Conservation (phyloP, 2,113 vertebrate species). For the Archocentrus centrarchus region DNA sequence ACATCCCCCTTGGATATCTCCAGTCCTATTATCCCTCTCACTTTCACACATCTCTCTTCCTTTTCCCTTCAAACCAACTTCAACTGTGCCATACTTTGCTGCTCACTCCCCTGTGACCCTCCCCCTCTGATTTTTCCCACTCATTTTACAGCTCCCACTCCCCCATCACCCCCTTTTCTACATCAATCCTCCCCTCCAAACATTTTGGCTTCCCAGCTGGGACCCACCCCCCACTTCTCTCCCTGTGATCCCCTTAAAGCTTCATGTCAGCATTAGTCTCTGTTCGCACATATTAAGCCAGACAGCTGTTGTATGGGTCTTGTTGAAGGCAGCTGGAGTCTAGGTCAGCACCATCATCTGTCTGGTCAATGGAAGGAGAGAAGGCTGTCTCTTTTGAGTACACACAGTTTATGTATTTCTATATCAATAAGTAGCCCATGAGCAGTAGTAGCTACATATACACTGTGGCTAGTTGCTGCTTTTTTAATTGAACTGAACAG, state of each 20-base stretch:
- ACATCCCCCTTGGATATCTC: constrained; percentile 23
- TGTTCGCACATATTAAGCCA: constrained; percentile 56
- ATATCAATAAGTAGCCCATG: not conserved
- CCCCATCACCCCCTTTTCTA: constrained; percentile 7
- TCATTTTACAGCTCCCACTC: constrained; percentile 47
- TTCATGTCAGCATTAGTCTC: constrained; percentile 65
- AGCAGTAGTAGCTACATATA: not conserved
- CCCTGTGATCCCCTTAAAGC: constrained; percentile 68
- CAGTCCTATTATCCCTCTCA: constrained; percentile 25
- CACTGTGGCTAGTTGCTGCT: not conserved
- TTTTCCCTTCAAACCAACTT: constrained; percentile 5
- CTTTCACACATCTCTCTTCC: not conserved
- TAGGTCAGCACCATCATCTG: constrained; percentile 63
- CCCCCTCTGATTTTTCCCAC: constrained; percentile 9
- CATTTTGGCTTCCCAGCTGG: constrained; percentile 26
- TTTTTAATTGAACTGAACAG: not conserved
- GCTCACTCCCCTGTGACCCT: constrained; percentile 33
- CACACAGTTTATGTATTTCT: not conserved
- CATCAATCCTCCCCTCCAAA: constrained; percentile 43
- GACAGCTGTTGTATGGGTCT: constrained; percentile 42
- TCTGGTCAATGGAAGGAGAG: constrained; percentile 19
- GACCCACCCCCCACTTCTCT: constrained; percentile 32
- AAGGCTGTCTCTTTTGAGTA: not conserved
- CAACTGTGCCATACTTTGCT: constrained; percentile 7
- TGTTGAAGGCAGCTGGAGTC: constrained; percentile 44